Conservation (phyloP, 2,888 invertebrate species). For the Troilus luridus region DNA sequence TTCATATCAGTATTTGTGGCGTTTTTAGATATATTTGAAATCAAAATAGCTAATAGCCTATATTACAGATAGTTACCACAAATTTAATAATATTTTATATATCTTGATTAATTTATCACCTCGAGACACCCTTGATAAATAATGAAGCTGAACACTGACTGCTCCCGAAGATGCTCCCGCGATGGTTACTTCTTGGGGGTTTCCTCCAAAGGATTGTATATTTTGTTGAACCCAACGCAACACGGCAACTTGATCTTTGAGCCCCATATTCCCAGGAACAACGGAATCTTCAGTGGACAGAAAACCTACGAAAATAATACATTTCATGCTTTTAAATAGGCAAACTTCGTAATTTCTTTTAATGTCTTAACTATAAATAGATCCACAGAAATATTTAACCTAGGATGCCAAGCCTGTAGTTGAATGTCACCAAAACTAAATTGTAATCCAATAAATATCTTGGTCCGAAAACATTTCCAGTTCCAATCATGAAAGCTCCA, state of each 20-base stretch:
- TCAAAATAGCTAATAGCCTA: neutral
- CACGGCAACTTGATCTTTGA: conserved; percentile 81
- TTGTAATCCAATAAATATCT: conserved; percentile 39
- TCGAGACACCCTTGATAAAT: conserved; percentile 76
- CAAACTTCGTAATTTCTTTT: neutral
- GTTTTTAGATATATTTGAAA: neutral
- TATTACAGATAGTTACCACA: neutral
- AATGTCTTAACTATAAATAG: neutral
- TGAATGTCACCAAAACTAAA: conserved; percentile 24
- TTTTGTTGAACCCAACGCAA: conserved; percentile 77
- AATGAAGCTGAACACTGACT: conserved; percentile 78
- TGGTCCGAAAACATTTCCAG: conserved; percentile 30
- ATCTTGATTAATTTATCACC: conserved; percentile 68
- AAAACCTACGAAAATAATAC: conserved; percentile 73
- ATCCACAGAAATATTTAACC: conserved; percentile 2
- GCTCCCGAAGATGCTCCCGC: conserved; percentile 71
- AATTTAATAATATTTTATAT: neutral
- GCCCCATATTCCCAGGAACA: conserved; percentile 79
- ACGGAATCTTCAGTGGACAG: conserved; percentile 79
- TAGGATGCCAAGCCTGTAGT: conserved; percentile 44
- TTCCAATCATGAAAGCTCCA: conserved; percentile 26
- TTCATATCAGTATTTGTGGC: neutral
- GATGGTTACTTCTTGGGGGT: conserved; percentile 78
- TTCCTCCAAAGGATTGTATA: conserved; percentile 68
- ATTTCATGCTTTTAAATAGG: neutral